A percentile compares a stretch with the other conserved stretches of the same genome.
phyloP scores from a whole-genome alignment of 2,113 vertebrate genomes.

The Nematolebias whitei region DNA sequence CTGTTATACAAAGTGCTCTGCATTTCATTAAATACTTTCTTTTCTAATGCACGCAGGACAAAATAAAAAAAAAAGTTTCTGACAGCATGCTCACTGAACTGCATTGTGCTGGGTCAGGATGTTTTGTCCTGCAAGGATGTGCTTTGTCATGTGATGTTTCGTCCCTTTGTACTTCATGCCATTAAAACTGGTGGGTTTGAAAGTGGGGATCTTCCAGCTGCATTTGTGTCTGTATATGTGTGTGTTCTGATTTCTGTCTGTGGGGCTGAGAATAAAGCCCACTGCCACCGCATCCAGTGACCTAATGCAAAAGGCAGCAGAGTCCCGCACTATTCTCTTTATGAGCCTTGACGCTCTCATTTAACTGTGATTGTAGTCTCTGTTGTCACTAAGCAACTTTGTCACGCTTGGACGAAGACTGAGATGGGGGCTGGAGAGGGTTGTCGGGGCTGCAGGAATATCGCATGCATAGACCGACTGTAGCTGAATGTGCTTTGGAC shows the following conservation, averaged over 20 bases:
- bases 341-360: constrained; percentile 39
- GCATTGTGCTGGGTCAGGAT: constrained; percentile 17
- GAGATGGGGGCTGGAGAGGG: constrained; percentile 27
- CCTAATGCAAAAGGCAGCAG: constrained; percentile 75
- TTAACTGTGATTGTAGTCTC: constrained; percentile 59
- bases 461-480: constrained; percentile 50
- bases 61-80: constrained; percentile 13
- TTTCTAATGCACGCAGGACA: constrained; percentile 35
- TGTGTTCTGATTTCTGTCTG: constrained; percentile 18
- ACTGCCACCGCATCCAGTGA: constrained; percentile 68
- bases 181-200: constrained; percentile 38
- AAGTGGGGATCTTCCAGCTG: constrained; percentile 47
- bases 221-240: constrained; percentile 23
- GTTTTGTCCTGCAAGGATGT: constrained; percentile 33
- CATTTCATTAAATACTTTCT: constrained; percentile 42
- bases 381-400: constrained; percentile 70
- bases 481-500: constrained; percentile 29
- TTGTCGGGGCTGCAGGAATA: constrained; percentile 68
- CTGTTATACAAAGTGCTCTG: constrained; percentile 19
- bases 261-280: constrained; percentile 54
- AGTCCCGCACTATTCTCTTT: constrained; percentile 44
- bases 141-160: constrained; percentile 53
- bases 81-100: constrained; percentile 18
- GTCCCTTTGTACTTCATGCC: constrained; percentile 41
- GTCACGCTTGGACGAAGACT: constrained; percentile 65